Conservation (phyloP, 1,140 invertebrate genomes). For the Pseudomyrmex cubaensis region DNA sequence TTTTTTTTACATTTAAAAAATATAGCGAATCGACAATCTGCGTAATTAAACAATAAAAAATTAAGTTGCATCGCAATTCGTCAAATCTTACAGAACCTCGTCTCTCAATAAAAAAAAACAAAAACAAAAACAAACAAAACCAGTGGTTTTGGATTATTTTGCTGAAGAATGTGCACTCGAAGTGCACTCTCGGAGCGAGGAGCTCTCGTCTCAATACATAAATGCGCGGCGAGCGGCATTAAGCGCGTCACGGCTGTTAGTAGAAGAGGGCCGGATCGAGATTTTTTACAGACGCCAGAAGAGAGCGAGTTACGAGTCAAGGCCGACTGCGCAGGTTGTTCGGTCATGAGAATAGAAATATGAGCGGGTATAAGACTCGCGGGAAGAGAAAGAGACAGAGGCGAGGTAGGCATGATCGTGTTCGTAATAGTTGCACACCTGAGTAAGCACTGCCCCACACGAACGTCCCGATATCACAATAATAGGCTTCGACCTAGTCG, state of each 20-base stretch:
- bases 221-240: conserved; percentile 54
- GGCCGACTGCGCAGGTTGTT: conserved; percentile 71
- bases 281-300: conserved; percentile 74
- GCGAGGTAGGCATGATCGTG: conserved; percentile 34
- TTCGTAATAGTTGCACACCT: conserved; percentile 55
- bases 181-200: conserved; percentile 11
- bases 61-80: too few relatives aligned
- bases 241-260: conserved; percentile 67
- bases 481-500: conserved; percentile 47
- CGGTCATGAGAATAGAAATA: conserved; percentile 74
- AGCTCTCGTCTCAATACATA: conserved; percentile 54
- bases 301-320: conserved; percentile 74
- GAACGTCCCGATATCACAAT: conserved; percentile 46
- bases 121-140: not conserved
- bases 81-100: too few relatives aligned
- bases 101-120: not conserved
- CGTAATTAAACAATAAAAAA: too few relatives aligned
- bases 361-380: conserved; percentile 50
- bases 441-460: conserved; percentile 34
- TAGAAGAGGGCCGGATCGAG: conserved; percentile 64
- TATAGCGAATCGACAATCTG: too few relatives aligned
- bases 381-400: not conserved
- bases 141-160: not conserved
- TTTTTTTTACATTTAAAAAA: too few relatives aligned
- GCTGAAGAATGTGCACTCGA: not conserved